Percentiles rank a stretch among this genome's conserved stretches.
Evolutionary conservation across 2,113 vertebrate genomes (phyloP).

Genomic region (Percina caprodes): DNA sequence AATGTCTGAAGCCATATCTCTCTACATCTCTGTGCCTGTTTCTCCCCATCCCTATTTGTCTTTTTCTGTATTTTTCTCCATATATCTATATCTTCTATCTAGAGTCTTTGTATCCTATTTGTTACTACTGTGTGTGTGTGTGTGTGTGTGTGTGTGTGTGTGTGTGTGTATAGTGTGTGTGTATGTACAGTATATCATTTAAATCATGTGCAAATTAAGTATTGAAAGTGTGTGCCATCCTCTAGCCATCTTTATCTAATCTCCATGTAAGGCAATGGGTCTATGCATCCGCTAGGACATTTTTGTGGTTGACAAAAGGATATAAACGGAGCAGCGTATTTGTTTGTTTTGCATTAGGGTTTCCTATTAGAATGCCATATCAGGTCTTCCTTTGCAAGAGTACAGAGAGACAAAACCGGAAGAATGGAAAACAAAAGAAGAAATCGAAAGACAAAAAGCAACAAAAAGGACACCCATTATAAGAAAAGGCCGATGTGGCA

Average conservation of each 20-base stretch:
- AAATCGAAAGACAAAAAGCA: background rate
- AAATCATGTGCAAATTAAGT: background rate
- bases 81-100: background rate
- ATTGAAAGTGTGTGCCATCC: conserved; percentile 5
- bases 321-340: background rate
- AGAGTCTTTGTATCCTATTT: background rate
- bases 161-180: too few species aligned
- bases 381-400: background rate
- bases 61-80: background rate
- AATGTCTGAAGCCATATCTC: background rate
- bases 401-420: background rate
- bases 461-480: background rate
- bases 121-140: background rate
- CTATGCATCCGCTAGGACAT: conserved; percentile 4
- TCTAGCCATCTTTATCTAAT: conserved; percentile 12
- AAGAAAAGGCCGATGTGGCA: background rate
- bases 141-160: too few species aligned
- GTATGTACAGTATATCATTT: background rate
- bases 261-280: background rate
- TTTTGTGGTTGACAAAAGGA: conserved; percentile 1
- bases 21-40: background rate
- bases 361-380: background rate
- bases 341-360: conserved; percentile 15
- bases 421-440: background rate
- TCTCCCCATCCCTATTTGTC: background rate